These are phyloP conservation scores for Romanogobio albipinnatus DNA, from an alignment of 2,113 vertebrate species.

Conservation along the genomic window DNA sequence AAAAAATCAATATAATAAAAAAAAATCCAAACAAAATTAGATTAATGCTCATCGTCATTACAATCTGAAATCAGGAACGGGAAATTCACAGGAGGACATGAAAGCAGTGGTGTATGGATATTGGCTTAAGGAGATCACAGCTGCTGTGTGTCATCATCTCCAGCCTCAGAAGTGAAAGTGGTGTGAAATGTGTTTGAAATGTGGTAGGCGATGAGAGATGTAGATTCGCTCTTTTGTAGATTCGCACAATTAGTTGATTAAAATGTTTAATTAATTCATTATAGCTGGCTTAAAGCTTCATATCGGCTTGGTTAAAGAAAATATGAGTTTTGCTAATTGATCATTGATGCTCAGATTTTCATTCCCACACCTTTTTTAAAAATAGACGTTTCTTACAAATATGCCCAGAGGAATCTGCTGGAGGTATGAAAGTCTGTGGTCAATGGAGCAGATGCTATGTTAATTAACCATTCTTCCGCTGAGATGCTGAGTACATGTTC, in stretches of 20 bases:
- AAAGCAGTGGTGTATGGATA: neutral
- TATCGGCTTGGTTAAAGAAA: neutral
- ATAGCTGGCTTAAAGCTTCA: neutral
- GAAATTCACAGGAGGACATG: neutral
- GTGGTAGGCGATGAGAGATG: neutral
- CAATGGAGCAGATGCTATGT: conserved; percentile 50
- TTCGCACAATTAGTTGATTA: neutral
- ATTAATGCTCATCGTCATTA: neutral
- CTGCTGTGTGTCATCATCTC: neutral
- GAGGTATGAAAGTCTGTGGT: conserved; percentile 38
- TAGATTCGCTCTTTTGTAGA: too few relatives aligned
- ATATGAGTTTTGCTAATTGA: neutral
- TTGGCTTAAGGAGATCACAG: neutral
- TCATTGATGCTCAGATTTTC: neutral
- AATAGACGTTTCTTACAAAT: neutral
- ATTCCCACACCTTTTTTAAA: neutral
- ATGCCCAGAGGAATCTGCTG: conserved; percentile 20
- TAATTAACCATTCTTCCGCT: conserved; percentile 55
- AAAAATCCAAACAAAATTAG: neutral
- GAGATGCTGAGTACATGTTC: conserved; percentile 51
- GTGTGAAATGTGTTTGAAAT: conserved; percentile 10
- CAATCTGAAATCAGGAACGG: neutral
- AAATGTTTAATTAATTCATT: neutral
- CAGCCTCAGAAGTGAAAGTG: neutral
- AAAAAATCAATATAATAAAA: neutral